These are phyloP conservation scores for Vollenhovia emeryi DNA, from an alignment of 1,140 invertebrate species.

Conservation along the genomic window DNA sequence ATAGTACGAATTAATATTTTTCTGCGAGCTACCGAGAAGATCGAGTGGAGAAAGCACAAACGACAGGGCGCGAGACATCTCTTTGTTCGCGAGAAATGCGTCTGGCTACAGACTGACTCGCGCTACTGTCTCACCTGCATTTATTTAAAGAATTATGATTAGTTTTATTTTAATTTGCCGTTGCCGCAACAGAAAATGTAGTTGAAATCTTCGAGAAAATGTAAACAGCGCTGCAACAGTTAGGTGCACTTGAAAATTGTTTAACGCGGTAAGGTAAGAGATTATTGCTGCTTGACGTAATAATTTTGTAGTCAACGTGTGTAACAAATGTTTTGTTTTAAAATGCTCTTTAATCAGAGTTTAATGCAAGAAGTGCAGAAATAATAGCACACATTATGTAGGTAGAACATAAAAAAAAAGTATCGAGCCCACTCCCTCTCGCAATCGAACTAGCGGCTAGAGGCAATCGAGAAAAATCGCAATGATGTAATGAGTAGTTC, in stretches of 20 bases:
- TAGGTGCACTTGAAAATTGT: neutral
- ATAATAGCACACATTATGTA: constrained; percentile 10
- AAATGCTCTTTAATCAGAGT: neutral
- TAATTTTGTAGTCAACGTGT: neutral
- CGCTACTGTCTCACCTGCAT: constrained; percentile 52
- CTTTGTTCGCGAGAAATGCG: neutral
- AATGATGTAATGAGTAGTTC: constrained; percentile 55
- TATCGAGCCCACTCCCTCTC: neutral
- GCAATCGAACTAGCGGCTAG: constrained; percentile 8
- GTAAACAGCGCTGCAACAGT: neutral
- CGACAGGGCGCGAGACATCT: neutral
- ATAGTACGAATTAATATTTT: neutral
- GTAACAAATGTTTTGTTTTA: neutral
- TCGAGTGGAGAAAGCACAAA: no score
- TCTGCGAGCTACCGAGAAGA: neutral
- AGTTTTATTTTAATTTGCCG: neutral
- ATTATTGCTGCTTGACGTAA: neutral
- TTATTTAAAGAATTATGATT: neutral
- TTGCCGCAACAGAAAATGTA: neutral
- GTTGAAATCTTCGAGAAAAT: neutral
- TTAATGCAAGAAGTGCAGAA: neutral
- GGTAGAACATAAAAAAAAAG: neutral
- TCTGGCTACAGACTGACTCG: constrained; percentile 60
- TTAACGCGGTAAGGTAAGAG: neutral
- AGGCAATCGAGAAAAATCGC: constrained; percentile 40